Conservation (phyloP, 2,113 vertebrate species). For the Mastomys coucha region DNA sequence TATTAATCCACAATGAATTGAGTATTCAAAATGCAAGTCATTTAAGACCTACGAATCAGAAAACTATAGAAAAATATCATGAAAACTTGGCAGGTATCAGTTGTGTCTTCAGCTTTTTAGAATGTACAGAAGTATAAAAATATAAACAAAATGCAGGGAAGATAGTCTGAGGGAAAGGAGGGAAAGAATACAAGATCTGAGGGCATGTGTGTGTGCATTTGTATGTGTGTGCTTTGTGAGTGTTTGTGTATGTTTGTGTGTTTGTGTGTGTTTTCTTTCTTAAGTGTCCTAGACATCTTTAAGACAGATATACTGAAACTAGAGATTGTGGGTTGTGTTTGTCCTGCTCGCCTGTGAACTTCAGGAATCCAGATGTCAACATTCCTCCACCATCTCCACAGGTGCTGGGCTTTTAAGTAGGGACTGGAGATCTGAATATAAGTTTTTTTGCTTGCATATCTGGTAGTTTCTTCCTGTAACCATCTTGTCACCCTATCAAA, state of each 20-base stretch:
- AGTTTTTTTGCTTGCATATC: not conserved
- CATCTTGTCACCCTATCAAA: not conserved
- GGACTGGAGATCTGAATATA: not conserved
- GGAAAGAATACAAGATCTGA: not conserved
- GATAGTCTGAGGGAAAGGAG: accelerated
- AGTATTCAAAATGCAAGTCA: not conserved
- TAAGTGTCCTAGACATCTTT: not conserved
- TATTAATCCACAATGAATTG: not conserved
- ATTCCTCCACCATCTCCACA: accelerated
- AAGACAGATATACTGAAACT: not conserved
- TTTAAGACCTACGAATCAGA: not conserved
- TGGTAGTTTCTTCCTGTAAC: not conserved
- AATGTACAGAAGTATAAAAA: not conserved
- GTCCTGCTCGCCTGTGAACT: not conserved
- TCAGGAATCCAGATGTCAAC: not conserved
- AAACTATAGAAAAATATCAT: not conserved
- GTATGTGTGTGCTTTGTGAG: not conserved
- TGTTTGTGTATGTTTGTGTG: not conserved
- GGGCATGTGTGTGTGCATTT: not conserved
- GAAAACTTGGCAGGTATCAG: not conserved
- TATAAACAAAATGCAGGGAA: not conserved
- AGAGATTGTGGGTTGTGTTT: not conserved
- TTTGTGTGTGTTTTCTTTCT: not conserved
- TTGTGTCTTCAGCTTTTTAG: accelerated
- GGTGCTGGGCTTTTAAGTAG: not conserved